Base-by-base conservation (phyloP, 2,888 invertebrate species). In the Dolichopus griseipennis region DNA sequence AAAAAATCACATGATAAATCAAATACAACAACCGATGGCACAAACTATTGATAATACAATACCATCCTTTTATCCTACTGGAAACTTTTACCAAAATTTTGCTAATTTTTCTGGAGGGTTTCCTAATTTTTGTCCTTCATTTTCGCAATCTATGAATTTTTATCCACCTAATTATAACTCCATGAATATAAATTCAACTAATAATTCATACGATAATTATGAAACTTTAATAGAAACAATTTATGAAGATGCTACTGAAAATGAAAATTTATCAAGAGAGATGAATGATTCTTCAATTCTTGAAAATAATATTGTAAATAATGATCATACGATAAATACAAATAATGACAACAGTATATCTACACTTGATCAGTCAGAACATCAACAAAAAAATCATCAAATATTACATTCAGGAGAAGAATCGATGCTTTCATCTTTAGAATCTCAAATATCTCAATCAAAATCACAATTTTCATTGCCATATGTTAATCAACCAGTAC, bases 221-320 rank as follows among this genome's bases (percentile, higher is more conserved):
- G 64, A 64, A 34, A 34, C n/a, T 18, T 34, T 34, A 20, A 64
- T 64, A 20, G 64, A 64, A 34, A 37, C 64, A 4, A 34, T 64
- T 64, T 37, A 34, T 37, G 37, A 64, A 34, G 64, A 64, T 64
- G 15, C 18, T 18, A 27, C 15, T 63, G 27, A 27, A 18, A 22
- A 27, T 12, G 18, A 18, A n/a, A 52, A 52, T 6, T 12, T 52
- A 37, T 37, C 37, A 37, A 37, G 12, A 10, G 27, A 27, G 27
- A 27, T 27, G 27, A 37, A 37, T 37, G 37, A 37, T 1, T 37
- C 8, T 37, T 37, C 10, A 10, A 37, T 37, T 37, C 5, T 27
- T 4, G 27, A 27, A 27, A 37, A 37, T 12, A 12, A 37, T n/a
- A n/a, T n/a, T 37, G 37, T 37, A 37, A 37, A 37, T 8, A 12